Conservation (phyloP, 2,113 vertebrate genomes). For the Acrocephalus kingi region DNA sequence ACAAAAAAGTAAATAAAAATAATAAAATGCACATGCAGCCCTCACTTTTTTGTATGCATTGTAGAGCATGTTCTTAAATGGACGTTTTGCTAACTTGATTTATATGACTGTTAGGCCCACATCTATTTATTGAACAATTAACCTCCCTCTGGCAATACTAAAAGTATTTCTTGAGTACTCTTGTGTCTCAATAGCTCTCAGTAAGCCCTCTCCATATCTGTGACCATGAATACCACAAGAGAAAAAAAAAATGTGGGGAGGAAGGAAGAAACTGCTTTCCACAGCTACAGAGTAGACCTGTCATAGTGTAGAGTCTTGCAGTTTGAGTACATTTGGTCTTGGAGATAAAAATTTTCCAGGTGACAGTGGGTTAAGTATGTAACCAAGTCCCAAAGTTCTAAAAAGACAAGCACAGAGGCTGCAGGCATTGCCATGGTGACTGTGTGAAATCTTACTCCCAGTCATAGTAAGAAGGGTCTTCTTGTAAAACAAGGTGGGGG, state of each 20-base stretch:
- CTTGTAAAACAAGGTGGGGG: not conserved
- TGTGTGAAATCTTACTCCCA: not conserved
- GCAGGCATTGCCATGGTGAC: not conserved
- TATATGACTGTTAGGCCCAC: not conserved
- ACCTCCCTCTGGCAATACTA: not conserved
- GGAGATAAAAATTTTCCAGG: not conserved
- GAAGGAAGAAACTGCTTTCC: not conserved
- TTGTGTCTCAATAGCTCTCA: rapidly evolving
- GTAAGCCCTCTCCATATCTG: not conserved
- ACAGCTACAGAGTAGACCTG: not conserved
- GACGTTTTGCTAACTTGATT: not conserved
- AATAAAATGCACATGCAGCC: not conserved
- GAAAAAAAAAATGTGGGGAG: not conserved
- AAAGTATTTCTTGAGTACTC: not conserved
- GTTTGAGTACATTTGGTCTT: not conserved
- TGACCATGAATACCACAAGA: not conserved
- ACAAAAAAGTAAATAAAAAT: not conserved
- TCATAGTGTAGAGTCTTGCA: not conserved
- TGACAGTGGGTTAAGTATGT: not conserved
- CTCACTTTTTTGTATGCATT: not conserved
- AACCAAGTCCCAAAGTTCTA: not conserved
- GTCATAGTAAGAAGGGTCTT: not conserved
- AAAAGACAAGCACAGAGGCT: not conserved
- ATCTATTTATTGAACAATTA: not conserved
- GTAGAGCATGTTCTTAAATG: not conserved